Evolutionary conservation across 37 sponge, comb jelly and placozoan genomes (phyloP).

Genomic region (Agelas oroides): DNA sequence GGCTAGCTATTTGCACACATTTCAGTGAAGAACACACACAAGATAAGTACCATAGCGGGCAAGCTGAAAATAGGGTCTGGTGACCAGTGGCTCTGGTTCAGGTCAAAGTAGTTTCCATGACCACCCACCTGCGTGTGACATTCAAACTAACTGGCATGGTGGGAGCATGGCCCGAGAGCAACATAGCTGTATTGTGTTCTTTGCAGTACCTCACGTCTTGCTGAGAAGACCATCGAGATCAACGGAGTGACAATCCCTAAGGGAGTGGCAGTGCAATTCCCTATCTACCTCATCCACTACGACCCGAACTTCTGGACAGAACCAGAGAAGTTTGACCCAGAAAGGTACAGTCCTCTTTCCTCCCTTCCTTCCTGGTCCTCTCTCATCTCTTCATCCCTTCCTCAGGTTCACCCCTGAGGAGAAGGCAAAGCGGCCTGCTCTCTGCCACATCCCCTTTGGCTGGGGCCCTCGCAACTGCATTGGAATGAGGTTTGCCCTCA

Average conservation of each 20-base stretch:
- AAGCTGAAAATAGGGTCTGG: too few species aligned
- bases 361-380: not conserved
- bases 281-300: slow-evolving; percentile 62
- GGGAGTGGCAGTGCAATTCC: slow-evolving; percentile 33
- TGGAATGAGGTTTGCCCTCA: slow-evolving; percentile 77
- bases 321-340: slow-evolving; percentile 81
- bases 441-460: slow-evolving; percentile 70
- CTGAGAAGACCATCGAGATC: slow-evolving; percentile 8
- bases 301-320: slow-evolving; percentile 77
- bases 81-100: too few species aligned
- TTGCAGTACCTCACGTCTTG: not conserved
- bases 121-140: too few species aligned
- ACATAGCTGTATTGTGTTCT: slow-evolving; percentile 4
- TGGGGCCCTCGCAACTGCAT: slow-evolving; percentile 74
- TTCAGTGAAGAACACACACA: too few species aligned
- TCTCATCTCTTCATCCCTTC: too few species aligned
- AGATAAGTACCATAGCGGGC: too few species aligned
- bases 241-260: slow-evolving; percentile 48
- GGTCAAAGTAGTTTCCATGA: too few species aligned
- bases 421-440: slow-evolving; percentile 49
- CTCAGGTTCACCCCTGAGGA: slow-evolving; percentile 64
- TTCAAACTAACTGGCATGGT: too few species aligned
- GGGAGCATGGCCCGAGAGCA: too few species aligned
- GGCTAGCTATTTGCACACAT: too few species aligned
- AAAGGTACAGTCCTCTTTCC: slow-evolving; percentile 46